Conservation (phyloP, 2,113 vertebrate genomes). For the Piaya cayana region DNA sequence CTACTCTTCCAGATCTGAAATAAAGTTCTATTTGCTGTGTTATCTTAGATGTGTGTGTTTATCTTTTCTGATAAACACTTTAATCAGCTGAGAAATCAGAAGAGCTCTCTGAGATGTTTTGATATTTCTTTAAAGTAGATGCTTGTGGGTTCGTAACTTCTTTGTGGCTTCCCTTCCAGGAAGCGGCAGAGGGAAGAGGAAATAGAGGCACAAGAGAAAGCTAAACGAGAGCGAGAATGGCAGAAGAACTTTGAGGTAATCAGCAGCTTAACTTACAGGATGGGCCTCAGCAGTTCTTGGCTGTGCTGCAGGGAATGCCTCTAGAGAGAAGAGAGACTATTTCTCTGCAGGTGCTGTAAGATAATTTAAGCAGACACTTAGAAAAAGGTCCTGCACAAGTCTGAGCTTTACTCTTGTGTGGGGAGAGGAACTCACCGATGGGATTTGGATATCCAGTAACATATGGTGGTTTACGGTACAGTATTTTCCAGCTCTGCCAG, state of each 20-base stretch:
- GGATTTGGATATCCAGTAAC: background rate
- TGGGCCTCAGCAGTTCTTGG: background rate
- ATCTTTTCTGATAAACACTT: background rate
- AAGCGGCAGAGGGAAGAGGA: conserved; percentile 97
- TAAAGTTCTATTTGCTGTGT: background rate
- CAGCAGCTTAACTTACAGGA: background rate
- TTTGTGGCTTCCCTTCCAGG: conserved; percentile 73
- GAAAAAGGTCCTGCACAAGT: background rate
- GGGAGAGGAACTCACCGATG: background rate
- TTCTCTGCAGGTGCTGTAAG: background rate
- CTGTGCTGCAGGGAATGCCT: background rate
- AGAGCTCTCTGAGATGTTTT: background rate
- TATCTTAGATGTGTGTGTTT: rapidly evolving
- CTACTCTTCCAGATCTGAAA: background rate
- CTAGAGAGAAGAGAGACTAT: background rate
- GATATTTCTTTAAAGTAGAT: background rate
- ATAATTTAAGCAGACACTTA: background rate
- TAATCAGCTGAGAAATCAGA: background rate
- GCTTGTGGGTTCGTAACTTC: background rate
- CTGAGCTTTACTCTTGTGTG: background rate
- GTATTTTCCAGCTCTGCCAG: background rate
- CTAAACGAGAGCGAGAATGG: conserved; percentile 95
- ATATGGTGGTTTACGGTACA: background rate
- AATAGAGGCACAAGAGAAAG: conserved; percentile 94
- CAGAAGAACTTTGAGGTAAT: conserved; percentile 98